Conservation (phyloP, 2,797 vertebrate genomes). For the Brotula barbata region DNA sequence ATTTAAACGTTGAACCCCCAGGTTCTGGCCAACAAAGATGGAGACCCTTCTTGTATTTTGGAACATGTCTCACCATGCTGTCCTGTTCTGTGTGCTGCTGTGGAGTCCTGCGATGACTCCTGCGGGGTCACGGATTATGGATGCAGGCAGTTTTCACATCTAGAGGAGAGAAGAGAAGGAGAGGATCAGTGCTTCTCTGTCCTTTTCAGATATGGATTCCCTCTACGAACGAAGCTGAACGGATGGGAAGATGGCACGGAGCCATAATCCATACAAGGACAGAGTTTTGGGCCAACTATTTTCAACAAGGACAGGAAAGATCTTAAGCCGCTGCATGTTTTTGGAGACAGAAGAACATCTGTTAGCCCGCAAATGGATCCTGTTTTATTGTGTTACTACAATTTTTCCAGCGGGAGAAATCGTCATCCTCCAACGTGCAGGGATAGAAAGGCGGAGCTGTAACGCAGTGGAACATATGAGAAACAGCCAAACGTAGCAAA, state of each 20-base stretch:
- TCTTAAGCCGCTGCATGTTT: constrained; percentile 41
- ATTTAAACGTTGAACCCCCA: background rate
- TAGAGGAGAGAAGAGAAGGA: constrained; percentile 11
- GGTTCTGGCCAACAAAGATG: constrained; percentile 2
- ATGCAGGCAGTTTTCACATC: constrained; percentile 12
- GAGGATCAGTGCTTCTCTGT: constrained; percentile 3
- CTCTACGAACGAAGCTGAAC: constrained; percentile 6
- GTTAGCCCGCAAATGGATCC: constrained; percentile 10
- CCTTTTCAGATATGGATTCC: constrained; percentile 12
- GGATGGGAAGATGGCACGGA: constrained; percentile 5
- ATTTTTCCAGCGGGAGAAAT: constrained; percentile 20
- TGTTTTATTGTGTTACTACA: constrained; percentile 17
- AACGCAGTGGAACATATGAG: constrained; percentile 11
- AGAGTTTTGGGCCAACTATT: too few species aligned
- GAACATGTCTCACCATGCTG: background rate
- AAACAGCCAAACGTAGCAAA: constrained; percentile 38
- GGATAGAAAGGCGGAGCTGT: background rate
- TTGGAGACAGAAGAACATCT: constrained; percentile 11
- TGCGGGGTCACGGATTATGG: background rate
- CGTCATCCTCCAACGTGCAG: constrained; percentile 18
- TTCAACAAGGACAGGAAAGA: background rate
- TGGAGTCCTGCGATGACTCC: too few species aligned
- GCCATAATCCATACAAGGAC: background rate
- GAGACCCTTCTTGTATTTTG: background rate
- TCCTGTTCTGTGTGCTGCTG: constrained; percentile 14